Conservation (phyloP, 2,113 vertebrate genomes). For the Lontra canadensis region DNA sequence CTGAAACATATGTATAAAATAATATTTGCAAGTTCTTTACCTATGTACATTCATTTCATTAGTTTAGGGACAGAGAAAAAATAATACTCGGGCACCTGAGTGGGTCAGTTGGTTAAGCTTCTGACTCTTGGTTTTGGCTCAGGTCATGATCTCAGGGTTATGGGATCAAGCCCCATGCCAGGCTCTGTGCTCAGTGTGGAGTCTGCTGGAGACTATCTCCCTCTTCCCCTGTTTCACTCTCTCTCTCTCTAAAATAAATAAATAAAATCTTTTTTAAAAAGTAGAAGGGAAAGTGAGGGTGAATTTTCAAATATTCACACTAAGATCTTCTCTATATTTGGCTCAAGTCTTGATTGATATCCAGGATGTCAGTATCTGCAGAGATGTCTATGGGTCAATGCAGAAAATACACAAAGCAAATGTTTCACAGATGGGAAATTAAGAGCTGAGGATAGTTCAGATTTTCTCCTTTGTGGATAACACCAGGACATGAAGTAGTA, state of each 20-base stretch:
- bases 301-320: background rate
- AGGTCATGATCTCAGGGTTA: background rate
- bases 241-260: background rate
- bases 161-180: background rate
- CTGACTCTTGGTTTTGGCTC: background rate
- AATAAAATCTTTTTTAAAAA: background rate
- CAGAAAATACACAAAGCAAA: background rate
- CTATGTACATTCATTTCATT: background rate
- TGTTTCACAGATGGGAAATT: background rate
- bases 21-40: background rate
- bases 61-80: constrained; percentile 20
- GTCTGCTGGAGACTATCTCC: background rate
- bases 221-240: background rate
- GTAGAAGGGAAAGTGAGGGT: background rate
- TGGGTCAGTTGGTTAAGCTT: background rate
- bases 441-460: background rate
- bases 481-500: background rate
- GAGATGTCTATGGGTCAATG: background rate
- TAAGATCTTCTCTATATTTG: background rate
- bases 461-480: background rate
- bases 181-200: background rate
- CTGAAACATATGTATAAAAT: background rate
- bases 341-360: background rate
- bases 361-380: background rate
- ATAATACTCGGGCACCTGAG: background rate